Evolutionary conservation across 2,113 vertebrate genomes (phyloP).

Genomic region (Carlito syrichta): DNA sequence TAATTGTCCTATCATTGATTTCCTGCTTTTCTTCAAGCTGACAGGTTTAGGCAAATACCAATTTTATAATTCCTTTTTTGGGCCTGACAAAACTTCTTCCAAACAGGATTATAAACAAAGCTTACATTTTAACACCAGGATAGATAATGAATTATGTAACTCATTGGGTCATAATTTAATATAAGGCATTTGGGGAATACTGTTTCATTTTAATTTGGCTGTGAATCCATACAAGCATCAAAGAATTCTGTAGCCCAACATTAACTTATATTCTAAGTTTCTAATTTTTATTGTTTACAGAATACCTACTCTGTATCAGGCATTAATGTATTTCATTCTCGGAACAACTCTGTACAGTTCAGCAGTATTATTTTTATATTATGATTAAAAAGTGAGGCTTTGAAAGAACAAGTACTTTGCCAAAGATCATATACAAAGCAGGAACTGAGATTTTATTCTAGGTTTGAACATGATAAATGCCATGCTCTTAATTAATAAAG

Average conservation of each 20-base stretch:
- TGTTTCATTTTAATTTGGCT: constrained; percentile 18
- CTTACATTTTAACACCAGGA: constrained; percentile 34
- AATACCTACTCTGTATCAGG: background rate
- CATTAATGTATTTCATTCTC: background rate
- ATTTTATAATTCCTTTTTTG: constrained; percentile 56
- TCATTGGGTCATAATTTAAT: constrained; percentile 33
- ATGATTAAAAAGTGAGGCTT: background rate
- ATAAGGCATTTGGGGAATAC: background rate
- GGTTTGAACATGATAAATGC: background rate
- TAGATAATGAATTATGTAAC: constrained; percentile 28
- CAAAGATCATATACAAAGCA: background rate
- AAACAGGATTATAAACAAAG: constrained; percentile 61
- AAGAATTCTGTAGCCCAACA: background rate
- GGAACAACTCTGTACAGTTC: background rate
- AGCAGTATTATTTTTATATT: background rate
- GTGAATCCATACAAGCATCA: constrained; percentile 7
- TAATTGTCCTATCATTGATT: constrained; percentile 4
- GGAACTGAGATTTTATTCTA: background rate
- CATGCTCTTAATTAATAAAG: background rate
- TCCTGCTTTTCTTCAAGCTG: constrained; percentile 67
- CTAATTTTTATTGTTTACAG: constrained; percentile 8
- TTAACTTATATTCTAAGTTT: constrained; percentile 36
- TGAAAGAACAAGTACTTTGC: background rate
- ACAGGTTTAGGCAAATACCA: constrained; percentile 48
- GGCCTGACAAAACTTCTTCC: constrained; percentile 49